phyloP scores from a whole-genome alignment of 2,888 invertebrate genomes.

The Elysia crispata region DNA sequence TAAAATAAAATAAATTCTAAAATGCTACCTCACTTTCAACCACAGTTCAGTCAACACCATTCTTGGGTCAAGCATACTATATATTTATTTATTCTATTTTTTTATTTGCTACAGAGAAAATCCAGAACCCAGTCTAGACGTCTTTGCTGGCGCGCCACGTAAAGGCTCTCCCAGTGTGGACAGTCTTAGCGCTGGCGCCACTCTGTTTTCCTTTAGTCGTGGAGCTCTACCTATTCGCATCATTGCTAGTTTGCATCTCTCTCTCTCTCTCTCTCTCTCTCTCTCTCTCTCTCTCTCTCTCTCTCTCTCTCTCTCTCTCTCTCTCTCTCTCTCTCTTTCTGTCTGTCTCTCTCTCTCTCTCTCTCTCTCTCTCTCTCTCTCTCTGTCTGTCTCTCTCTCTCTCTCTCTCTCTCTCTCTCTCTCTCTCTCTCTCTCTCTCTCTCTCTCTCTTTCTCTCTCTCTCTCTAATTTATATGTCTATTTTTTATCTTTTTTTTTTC shows the following conservation, averaged over 20 bases:
- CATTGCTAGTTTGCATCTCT: neutral
- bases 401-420: neutral
- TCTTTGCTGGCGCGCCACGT: no score
- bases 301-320: conserved; percentile 3
- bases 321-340: conserved; percentile 24
- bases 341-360: conserved; percentile 1
- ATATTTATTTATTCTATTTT: no score
- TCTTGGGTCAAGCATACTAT: no score
- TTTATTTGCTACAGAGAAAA: no score
- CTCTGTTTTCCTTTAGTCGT: neutral
- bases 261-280: neutral
- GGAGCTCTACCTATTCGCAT: neutral
- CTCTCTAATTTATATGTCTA: no score
- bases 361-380: conserved; percentile 5
- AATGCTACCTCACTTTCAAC: no score
- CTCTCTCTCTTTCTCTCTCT: conserved; percentile 14
- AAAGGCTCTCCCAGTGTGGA: neutral
- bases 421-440: neutral
- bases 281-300: conserved; percentile 5
- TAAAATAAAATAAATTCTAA: no score
- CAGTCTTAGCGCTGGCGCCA: neutral
- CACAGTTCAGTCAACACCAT: no score
- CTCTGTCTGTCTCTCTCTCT: conserved; percentile 12
- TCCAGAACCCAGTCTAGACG: no score
- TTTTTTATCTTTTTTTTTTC: no score